Percentiles rank a stretch among this genome's conserved stretches.
These are phyloP conservation scores for Lysandra bellargus DNA, from an alignment of 2,888 invertebrate genomes.

Conservation along the genomic window DNA sequence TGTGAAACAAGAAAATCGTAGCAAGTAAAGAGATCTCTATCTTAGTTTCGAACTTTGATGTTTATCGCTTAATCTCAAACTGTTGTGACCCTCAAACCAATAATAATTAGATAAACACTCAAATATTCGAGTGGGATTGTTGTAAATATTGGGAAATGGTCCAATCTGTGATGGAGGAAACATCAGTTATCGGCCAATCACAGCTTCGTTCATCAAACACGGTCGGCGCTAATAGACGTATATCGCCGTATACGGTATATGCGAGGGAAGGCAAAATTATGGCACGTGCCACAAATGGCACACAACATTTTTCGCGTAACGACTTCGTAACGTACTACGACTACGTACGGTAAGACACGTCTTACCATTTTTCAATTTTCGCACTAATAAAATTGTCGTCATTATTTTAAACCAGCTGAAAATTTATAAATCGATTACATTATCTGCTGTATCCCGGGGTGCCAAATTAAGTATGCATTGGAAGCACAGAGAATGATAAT, in stretches of 20 bases:
- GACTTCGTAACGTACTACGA: too few species aligned
- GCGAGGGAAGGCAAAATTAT: neutral
- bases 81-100: neutral
- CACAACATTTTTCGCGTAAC: neutral
- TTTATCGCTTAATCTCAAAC: neutral
- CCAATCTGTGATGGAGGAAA: conserved; percentile 66
- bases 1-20: too few species aligned
- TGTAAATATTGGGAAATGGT: conserved; percentile 57
- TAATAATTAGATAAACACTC: neutral
- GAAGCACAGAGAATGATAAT: too few species aligned
- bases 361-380: neutral
- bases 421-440: too few species aligned
- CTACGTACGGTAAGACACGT: too few species aligned
- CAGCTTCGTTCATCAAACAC: conserved; percentile 49
- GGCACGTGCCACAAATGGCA: neutral
- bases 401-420: too few species aligned
- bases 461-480: too few species aligned
- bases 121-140: neutral
- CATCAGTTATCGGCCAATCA: conserved; percentile 61
- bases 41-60: neutral
- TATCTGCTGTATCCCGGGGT: too few species aligned
- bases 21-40: neutral
- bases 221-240: conserved; percentile 26
- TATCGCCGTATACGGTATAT: conserved; percentile 1
- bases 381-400: too few species aligned